Base-by-base conservation (phyloP, 2,797 vertebrate genomes). In the Sternotherus odoratus region DNA sequence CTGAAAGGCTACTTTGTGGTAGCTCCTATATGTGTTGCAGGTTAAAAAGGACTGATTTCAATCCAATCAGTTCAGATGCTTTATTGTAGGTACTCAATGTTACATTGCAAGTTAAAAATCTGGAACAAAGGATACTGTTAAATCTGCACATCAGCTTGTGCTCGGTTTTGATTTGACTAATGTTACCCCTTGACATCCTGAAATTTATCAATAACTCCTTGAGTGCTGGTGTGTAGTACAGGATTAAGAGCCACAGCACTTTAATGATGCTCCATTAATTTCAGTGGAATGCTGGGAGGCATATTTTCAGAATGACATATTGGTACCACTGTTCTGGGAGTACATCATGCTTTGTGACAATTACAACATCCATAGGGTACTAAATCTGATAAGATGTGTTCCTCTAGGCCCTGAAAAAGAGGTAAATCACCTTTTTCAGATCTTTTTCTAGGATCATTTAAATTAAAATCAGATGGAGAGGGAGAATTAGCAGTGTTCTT, bases 341-440 rank as follows among this genome's bases (percentile, higher is more conserved):
- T 95, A 93, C 94, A 95, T 94, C 86, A 6, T 96, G 90, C 92
- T 95, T 95, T 95, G 90, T 83, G 94, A 95, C 89, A 90, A 92
- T 95, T 97, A 93, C 93, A 95, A 93, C 86, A 94, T 93, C 95
- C 93, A 66, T n/a, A 79, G 91, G 87, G 91, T 91, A 96, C 93
- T 95, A 94, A 94, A 96, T 95, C 91, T 79, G 91, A 93, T 94
- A 93, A 69, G 86, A 49, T 83, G 0, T 87, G 89, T 90, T 94
- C 82, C 93, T 96, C 79, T 89, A 95, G 94, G 89, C 91, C 33
- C 82, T 87, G 82, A 94, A 96, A 97, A 95, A 92, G 46, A 94
- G 74, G 79, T 95, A 95, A 96, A 94, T 91, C 1, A 1, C 60
- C 86, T 60, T 69, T 94, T 97, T 95, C 83, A 95, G 90, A 92